A percentile compares a stretch with the other conserved stretches of the same genome.
phyloP scores from a whole-genome alignment of 1,140 invertebrate genomes.

The Antheraea pernyi region DNA sequence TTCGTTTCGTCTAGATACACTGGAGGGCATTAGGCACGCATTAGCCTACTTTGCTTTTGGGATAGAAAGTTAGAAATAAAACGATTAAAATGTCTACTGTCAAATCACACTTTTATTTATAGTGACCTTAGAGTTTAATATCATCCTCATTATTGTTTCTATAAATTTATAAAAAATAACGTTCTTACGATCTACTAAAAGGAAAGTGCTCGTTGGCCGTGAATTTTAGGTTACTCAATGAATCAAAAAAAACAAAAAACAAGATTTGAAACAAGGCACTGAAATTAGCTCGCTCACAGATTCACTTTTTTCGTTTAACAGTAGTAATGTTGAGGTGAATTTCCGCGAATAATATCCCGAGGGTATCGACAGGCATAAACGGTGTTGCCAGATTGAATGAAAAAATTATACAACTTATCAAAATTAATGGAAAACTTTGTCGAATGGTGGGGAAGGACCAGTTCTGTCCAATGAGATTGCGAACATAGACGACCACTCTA shows the following conservation, averaged over 20 bases:
- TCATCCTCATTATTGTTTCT: neutral
- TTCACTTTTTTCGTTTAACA: neutral
- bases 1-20: conserved; percentile 16
- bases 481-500: too few relatives aligned
- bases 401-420: neutral
- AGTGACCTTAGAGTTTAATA: neutral
- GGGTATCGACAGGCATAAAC: conserved; percentile 29
- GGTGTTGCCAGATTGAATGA: conserved; percentile 20
- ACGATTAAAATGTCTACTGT: neutral
- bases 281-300: neutral
- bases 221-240: neutral
- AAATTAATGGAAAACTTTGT: neutral
- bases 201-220: neutral
- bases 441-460: neutral
- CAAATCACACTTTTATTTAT: neutral
- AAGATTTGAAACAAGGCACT: neutral
- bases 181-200: neutral
- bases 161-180: neutral
- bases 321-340: conserved; percentile 37
- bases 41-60: conserved; percentile 24
- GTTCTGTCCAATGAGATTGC: too few relatives aligned
- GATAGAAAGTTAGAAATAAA: neutral
- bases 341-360: conserved; percentile 48
- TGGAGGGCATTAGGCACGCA: conserved; percentile 18
- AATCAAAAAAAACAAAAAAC: neutral